Base-by-base conservation (phyloP, 2,113 vertebrate species). In the Stictonetta naevosa region DNA sequence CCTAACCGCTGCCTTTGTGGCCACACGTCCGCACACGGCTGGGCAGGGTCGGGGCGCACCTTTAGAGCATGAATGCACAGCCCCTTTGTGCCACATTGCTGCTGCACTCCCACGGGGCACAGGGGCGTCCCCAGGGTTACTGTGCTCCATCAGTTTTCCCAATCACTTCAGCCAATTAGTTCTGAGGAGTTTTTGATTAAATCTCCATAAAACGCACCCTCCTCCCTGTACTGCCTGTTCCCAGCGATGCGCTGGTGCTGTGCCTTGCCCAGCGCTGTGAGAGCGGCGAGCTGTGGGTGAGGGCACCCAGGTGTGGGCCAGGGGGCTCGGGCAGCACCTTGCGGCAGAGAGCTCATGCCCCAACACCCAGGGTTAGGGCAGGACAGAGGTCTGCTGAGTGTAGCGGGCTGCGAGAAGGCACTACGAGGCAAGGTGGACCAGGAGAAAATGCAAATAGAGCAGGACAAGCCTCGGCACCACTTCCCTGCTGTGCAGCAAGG, bases 121-220 rank as follows among this genome's bases (percentile, higher is more conserved):
- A 25, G 50, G 22, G n/a, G n/a, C 18, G 19, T 42, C 58, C 52
- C 53, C 34, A 28, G 80, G 53, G 68, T 56, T 62, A n/a, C 56
- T 80, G 56, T n/a, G 10, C 34, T 31, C 48, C 34, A 34, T 52
- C 62, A 29, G 6, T 58, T 75, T 68, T 63, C 86, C 42, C 86
- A 85, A 26, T 75, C 81, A 80, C 62, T 89, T 80, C 56, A 63
- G 55, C 75, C 86, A 69, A 69, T 93, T 75, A 75, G 55, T 75
- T 50, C 75, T 75, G 62, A 52, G 62, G 62, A 52, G 62, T 10
- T 85, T 75, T 80, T 89, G 91, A 89, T 85, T 89, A 85, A 50
- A 84, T 88, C 74, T 74, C 29, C 74, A 74, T 80, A 52, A 89
- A 74, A 63, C 13, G 78, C 66, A 66, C 33, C 42, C 40, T 69